Percentiles rank a stretch among this genome's conserved stretches.
These are phyloP conservation scores for Heliconius hermathena DNA, from an alignment of 1,140 invertebrate species.

Conservation along the genomic window DNA sequence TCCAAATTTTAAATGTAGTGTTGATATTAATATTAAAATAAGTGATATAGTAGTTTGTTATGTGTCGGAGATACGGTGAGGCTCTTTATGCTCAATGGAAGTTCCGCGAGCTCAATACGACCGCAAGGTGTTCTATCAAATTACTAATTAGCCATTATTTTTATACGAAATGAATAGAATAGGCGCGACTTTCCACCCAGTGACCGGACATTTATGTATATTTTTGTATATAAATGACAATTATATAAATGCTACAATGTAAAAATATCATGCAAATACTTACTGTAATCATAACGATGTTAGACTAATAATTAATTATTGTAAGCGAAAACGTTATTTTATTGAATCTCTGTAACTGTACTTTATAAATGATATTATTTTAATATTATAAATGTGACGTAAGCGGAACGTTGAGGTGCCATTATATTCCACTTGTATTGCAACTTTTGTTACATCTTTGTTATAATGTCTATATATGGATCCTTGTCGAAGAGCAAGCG, in stretches of 20 bases:
- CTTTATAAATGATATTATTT: constrained; percentile 75
- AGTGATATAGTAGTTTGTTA: constrained; percentile 11
- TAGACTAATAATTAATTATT: constrained; percentile 39
- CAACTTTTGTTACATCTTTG: constrained; percentile 35
- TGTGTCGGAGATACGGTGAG: neutral
- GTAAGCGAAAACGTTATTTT: constrained; percentile 53
- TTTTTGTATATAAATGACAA: constrained; percentile 79
- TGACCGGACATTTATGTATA: constrained; percentile 75
- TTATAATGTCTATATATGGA: constrained; percentile 16
- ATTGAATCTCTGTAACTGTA: constrained; percentile 77
- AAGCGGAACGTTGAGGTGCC: constrained; percentile 75
- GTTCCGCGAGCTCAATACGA: constrained; percentile 50
- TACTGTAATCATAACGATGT: constrained; percentile 57
- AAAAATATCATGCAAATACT: constrained; percentile 71
- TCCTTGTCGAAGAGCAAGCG: neutral
- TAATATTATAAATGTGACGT: constrained; percentile 66
- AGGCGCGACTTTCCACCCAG: constrained; percentile 45
- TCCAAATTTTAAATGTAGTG: constrained; percentile 1
- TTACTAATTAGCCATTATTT: constrained; percentile 69
- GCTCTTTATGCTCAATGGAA: constrained; percentile 53
- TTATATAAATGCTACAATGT: constrained; percentile 70
- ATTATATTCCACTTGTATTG: constrained; percentile 66
- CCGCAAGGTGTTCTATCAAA: constrained; percentile 56
- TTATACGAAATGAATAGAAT: constrained; percentile 57
- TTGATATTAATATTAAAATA: constrained; percentile 7